Conservation (phyloP, 2,113 vertebrate species). For the Pseudopipra pipra region DNA sequence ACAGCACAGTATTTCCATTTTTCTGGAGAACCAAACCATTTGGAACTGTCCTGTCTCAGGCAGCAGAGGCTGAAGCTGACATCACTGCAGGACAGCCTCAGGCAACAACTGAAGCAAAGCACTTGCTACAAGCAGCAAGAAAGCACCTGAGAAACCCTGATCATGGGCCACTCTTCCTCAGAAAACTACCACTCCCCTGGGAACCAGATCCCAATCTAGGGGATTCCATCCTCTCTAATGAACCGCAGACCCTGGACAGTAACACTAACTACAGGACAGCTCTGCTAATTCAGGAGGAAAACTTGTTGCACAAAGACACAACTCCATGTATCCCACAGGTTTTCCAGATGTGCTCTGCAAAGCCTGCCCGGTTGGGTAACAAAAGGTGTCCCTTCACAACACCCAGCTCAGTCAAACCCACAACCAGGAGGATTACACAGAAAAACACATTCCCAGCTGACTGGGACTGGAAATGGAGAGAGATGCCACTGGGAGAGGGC, state of each 20-base stretch:
- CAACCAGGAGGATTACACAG: background rate
- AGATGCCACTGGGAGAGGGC: background rate
- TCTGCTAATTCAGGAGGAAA: background rate
- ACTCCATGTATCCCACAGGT: fast-evolving
- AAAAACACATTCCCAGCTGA: background rate
- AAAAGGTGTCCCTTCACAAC: fast-evolving
- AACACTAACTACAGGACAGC: background rate
- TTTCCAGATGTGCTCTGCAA: background rate
- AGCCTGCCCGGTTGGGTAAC: background rate
- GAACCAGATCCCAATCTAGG: background rate
- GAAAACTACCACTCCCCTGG: background rate
- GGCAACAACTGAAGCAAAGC: background rate
- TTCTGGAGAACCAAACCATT: background rate
- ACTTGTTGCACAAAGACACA: background rate
- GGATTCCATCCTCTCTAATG: background rate
- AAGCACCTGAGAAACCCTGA: background rate
- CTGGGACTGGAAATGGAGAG: background rate
- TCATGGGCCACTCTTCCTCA: fast-evolving
- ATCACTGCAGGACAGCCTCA: background rate
- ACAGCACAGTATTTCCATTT: background rate
- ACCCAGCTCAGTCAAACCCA: background rate
- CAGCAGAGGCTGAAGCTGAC: background rate
- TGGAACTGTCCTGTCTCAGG: fast-evolving
- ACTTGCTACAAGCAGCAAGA: background rate
- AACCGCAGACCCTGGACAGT: background rate